phyloP scores from a whole-genome alignment of 2,888 invertebrate species.

The Pyrocoelia pectoralis region DNA sequence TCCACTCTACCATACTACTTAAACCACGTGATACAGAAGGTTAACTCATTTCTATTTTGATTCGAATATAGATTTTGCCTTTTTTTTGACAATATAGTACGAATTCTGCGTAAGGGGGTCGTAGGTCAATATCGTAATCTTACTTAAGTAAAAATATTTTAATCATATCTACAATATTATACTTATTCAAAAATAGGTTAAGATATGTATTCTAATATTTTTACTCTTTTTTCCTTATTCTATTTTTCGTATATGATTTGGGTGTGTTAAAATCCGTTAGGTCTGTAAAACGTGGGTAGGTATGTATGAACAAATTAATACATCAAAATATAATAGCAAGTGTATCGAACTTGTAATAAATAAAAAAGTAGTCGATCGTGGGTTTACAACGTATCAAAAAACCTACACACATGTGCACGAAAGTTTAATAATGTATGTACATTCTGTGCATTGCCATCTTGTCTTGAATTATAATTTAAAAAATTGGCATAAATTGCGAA shows the following conservation, averaged over 20 bases:
- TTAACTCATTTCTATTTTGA: too few relatives aligned
- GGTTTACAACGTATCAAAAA: not conserved
- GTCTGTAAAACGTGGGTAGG: not conserved
- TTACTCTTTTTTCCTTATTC: too few relatives aligned
- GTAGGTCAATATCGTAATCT: too few relatives aligned
- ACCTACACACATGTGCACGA: not conserved
- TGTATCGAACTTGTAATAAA: slow-evolving; percentile 1
- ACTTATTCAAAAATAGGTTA: not conserved
- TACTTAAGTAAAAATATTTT: too few relatives aligned
- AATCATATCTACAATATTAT: too few relatives aligned
- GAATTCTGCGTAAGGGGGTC: too few relatives aligned
- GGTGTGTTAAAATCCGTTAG: not conserved
- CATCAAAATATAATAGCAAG: not conserved
- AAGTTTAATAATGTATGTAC: slow-evolving; percentile 1
- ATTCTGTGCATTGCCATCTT: not conserved
- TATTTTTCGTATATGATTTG: too few relatives aligned
- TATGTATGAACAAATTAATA: not conserved
- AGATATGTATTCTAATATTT: not conserved
- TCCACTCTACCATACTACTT: too few relatives aligned
- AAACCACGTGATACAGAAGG: too few relatives aligned
- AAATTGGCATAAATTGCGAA: not conserved
- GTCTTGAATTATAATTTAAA: not conserved
- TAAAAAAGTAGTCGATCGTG: slow-evolving; percentile 1
- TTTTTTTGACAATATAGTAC: too few relatives aligned
- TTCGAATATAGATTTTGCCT: too few relatives aligned